A percentile compares a stretch with the other conserved stretches of the same genome.
Evolutionary conservation across 2,888 invertebrate genomes (phyloP).

Genomic region (Hecatera dysodea): DNA sequence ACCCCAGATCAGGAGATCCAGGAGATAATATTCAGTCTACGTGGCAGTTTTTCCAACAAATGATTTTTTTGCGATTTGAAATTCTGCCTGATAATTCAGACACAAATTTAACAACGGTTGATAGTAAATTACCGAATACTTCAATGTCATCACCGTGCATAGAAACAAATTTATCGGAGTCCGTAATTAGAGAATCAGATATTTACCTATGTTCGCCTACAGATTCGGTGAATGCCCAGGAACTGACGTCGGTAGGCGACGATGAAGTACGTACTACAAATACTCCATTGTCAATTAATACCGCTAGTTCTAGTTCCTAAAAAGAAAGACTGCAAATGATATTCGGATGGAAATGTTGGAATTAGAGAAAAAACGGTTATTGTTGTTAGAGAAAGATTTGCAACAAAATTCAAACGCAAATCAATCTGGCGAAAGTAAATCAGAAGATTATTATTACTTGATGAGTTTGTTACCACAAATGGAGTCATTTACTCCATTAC

Average conservation of each 20-base stretch:
- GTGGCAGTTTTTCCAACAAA: conserved; percentile 42
- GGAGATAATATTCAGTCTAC: conserved; percentile 50
- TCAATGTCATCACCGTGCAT: conserved; percentile 40
- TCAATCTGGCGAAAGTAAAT: conserved; percentile 37
- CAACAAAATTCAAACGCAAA: conserved; percentile 28
- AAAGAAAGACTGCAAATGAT: conserved; percentile 19
- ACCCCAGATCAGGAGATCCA: conserved; percentile 56
- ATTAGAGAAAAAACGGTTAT: conserved; percentile 38
- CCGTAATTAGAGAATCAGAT: conserved; percentile 45
- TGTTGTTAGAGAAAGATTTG: conserved; percentile 41
- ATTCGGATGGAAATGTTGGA: conserved; percentile 37
- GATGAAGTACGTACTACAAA: conserved; percentile 35
- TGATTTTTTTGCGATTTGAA: conserved; percentile 38
- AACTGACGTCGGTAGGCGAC: conserved; percentile 29
- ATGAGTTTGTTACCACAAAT: conserved; percentile 48
- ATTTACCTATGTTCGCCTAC: conserved; percentile 36
- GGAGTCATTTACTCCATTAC: conserved; percentile 43
- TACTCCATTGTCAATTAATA: conserved; percentile 38
- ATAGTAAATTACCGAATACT: conserved; percentile 36
- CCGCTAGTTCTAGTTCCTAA: conserved; percentile 29
- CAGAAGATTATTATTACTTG: conserved; percentile 48
- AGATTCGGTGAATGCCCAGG: conserved; percentile 35
- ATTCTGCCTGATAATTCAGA: conserved; percentile 40
- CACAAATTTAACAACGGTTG: conserved; percentile 35
- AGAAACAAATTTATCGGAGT: conserved; percentile 42